Evolutionary conservation across 2,113 vertebrate genomes (phyloP), one percentile per base, ranked within the genome.

Genomic region (Oostethus manadensis): DNA sequence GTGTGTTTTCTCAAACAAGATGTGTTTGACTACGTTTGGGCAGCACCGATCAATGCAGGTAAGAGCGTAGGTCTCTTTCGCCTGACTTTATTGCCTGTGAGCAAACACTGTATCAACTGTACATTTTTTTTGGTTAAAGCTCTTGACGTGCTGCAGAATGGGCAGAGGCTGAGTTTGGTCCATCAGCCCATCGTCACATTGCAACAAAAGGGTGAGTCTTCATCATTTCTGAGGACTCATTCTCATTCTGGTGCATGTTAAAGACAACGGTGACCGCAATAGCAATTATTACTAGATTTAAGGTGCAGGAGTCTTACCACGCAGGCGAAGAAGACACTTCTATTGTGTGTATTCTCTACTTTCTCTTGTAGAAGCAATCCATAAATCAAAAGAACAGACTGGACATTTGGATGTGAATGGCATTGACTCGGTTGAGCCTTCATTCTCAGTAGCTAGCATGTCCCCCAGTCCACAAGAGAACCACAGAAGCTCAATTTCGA

Each of bases 1-100:
- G 15, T 20, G 42, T 10, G 23, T n/a, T n/a, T 45, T 17, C 56
- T 58, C 22, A 8, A 3, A n/a, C 42, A 15, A 0, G 43, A 72
- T 1, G 2, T 50, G 10, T 65, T 68, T 62, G 35, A 79, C 33
- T 3, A 1, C 7, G 26, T 84, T 55, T 26, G 6, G 18, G 45
- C 2, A 0, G 74, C 78, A 44, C 51, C 76, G 3, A 71, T 81
- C 60, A 40, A 4, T 60, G 49, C 85, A 77, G 85, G 85, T 87
- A 80, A 15, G 1, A 1, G 10, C 22, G 11, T 11, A 6, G 20
- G 15, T 17, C 16, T 15, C 29, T 6, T 53, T 3, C 4, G 4
- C 17, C 0, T 4, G 11, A 9, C 3, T 33, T 53, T 17, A 18
- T 33, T 11, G 17, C 2, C 5, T 13, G 2, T 20, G 33, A 13